These are phyloP conservation scores for Limnodromus scolopaceus DNA, from an alignment of 2,797 vertebrate species.

Conservation along the genomic window DNA sequence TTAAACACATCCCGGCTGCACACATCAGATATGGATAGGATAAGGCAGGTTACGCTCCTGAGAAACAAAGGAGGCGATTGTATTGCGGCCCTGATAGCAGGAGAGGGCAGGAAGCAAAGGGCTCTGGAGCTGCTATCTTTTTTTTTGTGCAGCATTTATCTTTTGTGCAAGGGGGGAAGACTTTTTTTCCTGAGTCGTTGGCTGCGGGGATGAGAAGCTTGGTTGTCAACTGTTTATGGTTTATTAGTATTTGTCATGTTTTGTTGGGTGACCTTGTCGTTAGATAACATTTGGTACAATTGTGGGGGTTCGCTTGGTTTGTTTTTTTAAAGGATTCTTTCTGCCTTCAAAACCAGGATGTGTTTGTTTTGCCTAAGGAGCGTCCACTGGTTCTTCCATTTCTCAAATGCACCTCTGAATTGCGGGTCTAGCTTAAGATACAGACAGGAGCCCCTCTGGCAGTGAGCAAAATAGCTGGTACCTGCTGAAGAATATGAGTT, in stretches of 20 bases:
- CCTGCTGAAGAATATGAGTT: neutral
- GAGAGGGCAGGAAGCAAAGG: slow-evolving; percentile 1
- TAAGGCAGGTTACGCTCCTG: neutral
- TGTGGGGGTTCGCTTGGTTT: neutral
- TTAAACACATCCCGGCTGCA: neutral
- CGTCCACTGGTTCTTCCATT: neutral
- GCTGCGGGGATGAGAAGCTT: neutral
- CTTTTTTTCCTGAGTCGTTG: neutral
- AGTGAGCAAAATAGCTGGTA: neutral
- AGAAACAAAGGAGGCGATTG: neutral
- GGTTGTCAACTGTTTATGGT: neutral
- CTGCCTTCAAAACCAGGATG: neutral
- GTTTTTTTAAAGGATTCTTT: neutral
- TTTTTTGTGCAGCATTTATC: neutral
- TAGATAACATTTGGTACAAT: neutral
- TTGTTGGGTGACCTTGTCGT: neutral
- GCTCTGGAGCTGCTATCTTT: neutral
- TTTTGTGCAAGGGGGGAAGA: neutral
- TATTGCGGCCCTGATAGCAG: neutral
- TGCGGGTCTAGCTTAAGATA: neutral
- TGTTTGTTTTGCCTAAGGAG: neutral
- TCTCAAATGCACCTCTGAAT: neutral
- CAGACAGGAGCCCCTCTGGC: rapidly evolving
- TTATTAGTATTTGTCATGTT: neutral
- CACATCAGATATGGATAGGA: rapidly evolving